These are phyloP conservation scores for Ammospiza caudacuta DNA, from an alignment of 2,113 vertebrate species.

Conservation along the genomic window DNA sequence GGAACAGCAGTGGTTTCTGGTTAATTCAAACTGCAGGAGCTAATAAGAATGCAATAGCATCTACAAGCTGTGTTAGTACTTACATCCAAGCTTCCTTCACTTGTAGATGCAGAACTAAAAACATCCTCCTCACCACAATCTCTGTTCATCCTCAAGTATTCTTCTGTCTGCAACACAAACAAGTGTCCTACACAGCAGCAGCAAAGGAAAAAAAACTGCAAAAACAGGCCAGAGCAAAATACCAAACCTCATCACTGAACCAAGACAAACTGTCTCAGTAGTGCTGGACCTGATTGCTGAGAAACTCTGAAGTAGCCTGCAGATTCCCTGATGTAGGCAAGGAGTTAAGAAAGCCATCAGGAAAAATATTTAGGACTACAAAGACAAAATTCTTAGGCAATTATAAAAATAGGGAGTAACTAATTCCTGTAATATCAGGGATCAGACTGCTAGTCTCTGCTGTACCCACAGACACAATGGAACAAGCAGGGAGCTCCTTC, in stretches of 20 bases:
- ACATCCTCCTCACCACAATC: constrained; percentile 67
- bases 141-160: constrained; percentile 20
- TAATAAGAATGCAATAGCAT: background rate
- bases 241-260: background rate
- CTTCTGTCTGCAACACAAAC: constrained; percentile 75
- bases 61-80: constrained; percentile 59
- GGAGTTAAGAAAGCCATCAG: background rate
- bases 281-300: background rate
- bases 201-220: background rate
- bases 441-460: background rate
- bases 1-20: background rate
- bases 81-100: constrained; percentile 69
- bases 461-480: background rate
- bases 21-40: background rate
- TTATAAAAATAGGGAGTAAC: background rate
- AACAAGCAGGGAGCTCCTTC: background rate
- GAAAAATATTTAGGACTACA: background rate
- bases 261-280: background rate
- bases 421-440: background rate
- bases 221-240: background rate
- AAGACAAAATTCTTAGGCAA: background rate
- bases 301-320: background rate
- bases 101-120: constrained; percentile 45
- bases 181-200: constrained; percentile 24
- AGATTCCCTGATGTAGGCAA: background rate